Base-by-base conservation (phyloP, 2,113 vertebrate genomes). In the Albula glossodonta region DNA sequence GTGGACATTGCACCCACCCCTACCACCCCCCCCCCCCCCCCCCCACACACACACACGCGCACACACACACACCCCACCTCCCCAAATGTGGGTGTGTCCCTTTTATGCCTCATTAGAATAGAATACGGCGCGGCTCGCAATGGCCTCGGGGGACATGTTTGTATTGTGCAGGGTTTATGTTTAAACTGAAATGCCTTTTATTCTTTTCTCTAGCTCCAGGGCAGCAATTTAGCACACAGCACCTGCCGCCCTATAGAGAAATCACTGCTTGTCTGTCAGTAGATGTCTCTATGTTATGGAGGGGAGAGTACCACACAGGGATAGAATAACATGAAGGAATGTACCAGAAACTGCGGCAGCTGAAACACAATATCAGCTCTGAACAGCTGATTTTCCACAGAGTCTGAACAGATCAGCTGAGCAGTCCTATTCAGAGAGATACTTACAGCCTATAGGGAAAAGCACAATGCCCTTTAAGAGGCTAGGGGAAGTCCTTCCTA, bases 171-270 rank as follows among this genome's bases (percentile, higher is more conserved):
- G 90, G 89, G 87, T 94, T 95, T 80, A 92, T 91, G 91, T 94
- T 95, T 91, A 91, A 97, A 97, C 93, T 95, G 92, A 97, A 97
- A 97, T 96, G 96, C 93, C 92, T 96, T 95, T 94, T 93, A 92
- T 77, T 11, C 70, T n/a, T 90, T 92, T 88, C 82, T 85, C 80
- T 93, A 91, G 92, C 95, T 93, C 82, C 89, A 91, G 94, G 95
- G 94, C 93, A 93, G 90, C 90, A 91, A 87, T 93, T 94, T 93
- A 92, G 88, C 9, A 52, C 91, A 93, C 91, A 93, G 92, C 95
- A 95, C 94, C 95, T 95, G 93, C 93, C 90, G 88, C 78, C 52
- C 84, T 48, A 19, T 84, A 87, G 86, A 89, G 87, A 91, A 90
- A 88, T 94, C 90, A 83, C 89, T 6, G 87, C 89, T 91, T 91